Evolutionary conservation across 2,888 invertebrate genomes (phyloP), one percentile per base, ranked within the genome.

Genomic region (Trissonchulus latispiculum): DNA sequence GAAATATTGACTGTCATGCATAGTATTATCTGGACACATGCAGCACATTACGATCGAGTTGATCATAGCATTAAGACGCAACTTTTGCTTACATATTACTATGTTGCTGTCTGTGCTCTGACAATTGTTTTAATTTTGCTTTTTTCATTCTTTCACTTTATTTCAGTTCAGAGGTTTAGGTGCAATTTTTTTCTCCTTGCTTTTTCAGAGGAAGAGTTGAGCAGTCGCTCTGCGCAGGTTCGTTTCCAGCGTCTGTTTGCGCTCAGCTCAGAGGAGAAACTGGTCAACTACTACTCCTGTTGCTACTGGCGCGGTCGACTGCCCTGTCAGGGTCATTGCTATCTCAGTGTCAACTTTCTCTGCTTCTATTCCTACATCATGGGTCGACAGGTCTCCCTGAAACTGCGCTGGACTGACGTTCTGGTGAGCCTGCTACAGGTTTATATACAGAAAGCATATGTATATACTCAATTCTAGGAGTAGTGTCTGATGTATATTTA

Each of bases 301-400:
- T 95, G 95, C 82, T 95, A 92, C 82, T 92, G 93, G 90, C 61
- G 70, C 1, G 90, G 92, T 48, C 90, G 90, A 83, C 87, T 97
- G 78, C 96, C 95, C 0, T 87, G 92, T n/a, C 96, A 96, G 86
- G 97, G 97, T 37, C 93, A 94, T 90, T 87, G 97, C 83, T 99
- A 96, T 83, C 87, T 97, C n/a, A 95, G 95, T 31, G 90, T 97
- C 48, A 93, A 95, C 83, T 93, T 94, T 84, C 88, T 96, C 83
- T 95, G 95, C 83, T 99, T 97, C 85, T 91, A 96, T 84, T 92
- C 96, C 0, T 94, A 92, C 82, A 90, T 97, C 81, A 88, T 97
- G 84, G 94, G 95, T 8, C 90, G 88, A 75, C 93, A 95, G 83
- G 92, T 92, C 1, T 91, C 91, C 80, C 87, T 95, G 69, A 90